A percentile compares a stretch with the other conserved stretches of the same genome.
Conservation (phyloP, 2,888 invertebrate genomes). For the Eudasyphora cyanicolor region DNA sequence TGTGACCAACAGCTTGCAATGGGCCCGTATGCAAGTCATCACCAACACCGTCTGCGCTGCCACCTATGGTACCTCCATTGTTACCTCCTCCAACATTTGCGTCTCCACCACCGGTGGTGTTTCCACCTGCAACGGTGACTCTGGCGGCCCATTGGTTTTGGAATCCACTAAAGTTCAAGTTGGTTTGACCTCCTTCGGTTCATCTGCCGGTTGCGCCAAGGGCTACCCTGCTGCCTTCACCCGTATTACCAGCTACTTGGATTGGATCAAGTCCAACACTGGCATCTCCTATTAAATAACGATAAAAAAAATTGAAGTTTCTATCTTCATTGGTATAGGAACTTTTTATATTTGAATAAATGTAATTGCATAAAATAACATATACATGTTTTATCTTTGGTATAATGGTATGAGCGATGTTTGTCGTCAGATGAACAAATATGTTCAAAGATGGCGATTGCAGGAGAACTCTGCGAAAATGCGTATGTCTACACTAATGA, state of each 20-base stretch:
- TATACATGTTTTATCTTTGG: no score
- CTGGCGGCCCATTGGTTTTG: constrained; percentile 75
- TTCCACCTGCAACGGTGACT: constrained; percentile 77
- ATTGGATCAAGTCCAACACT: constrained; percentile 70
- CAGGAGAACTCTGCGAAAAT: not conserved
- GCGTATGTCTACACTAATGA: not conserved
- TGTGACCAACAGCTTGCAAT: constrained; percentile 70
- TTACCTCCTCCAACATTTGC: constrained; percentile 71
- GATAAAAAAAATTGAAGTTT: no score
- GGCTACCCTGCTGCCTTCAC: constrained; percentile 75
- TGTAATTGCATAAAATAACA: no score
- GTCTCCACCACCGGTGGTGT: constrained; percentile 76
- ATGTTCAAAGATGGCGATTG: not conserved
- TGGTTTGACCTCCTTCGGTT: constrained; percentile 75
- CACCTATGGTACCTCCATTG: constrained; percentile 64
- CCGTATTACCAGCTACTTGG: constrained; percentile 69
- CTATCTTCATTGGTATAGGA: not conserved
- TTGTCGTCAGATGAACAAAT: not conserved
- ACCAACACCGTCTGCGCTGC: constrained; percentile 71
- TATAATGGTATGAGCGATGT: no score
- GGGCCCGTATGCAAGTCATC: constrained; percentile 64
- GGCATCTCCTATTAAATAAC: constrained; percentile 38
- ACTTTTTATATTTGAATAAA: no score
- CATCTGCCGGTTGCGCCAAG: constrained; percentile 70
- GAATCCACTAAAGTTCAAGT: constrained; percentile 61